Percentiles rank a stretch among this genome's conserved stretches.
Evolutionary conservation across 2,888 invertebrate genomes (phyloP).

Genomic region (Epistrophe eligans): DNA sequence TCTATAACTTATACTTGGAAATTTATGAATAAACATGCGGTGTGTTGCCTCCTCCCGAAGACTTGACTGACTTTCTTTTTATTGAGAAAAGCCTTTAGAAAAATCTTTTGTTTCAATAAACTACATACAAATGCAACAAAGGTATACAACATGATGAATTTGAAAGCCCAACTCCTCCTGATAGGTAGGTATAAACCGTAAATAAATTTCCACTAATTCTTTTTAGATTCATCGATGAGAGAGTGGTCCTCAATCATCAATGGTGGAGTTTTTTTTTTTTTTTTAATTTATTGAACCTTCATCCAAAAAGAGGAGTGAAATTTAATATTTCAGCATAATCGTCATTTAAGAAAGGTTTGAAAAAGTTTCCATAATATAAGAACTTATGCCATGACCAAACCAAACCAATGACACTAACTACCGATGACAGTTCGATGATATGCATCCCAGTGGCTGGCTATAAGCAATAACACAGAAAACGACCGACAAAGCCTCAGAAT

Average conservation of each 20-base stretch:
- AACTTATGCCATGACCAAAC: neutral
- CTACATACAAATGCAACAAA: neutral
- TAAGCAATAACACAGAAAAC: neutral
- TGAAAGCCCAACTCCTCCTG: constrained; percentile 49
- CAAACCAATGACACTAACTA: constrained; percentile 25
- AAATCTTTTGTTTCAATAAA: neutral
- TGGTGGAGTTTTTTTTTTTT: constrained; percentile 19
- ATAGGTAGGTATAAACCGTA: constrained; percentile 51
- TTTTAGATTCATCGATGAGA: constrained; percentile 22
- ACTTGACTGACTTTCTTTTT: constrained; percentile 32
- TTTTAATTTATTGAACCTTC: constrained; percentile 43
- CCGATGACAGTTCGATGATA: constrained; percentile 32
- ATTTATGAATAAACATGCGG: constrained; percentile 65
- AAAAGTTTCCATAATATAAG: neutral
- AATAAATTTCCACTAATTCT: constrained; percentile 62
- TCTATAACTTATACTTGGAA: neutral
- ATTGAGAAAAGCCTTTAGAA: neutral
- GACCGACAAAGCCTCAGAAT: constrained; percentile 51
- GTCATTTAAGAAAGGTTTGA: neutral
- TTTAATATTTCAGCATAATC: constrained; percentile 55
- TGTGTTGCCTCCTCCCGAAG: neutral
- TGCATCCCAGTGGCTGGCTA: constrained; percentile 21
- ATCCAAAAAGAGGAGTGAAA: constrained; percentile 34
- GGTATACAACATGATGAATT: constrained; percentile 53
- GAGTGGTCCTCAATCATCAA: constrained; percentile 20